These are phyloP conservation scores for Psophia crepitans DNA, from an alignment of 2,113 vertebrate genomes.

Conservation along the genomic window DNA sequence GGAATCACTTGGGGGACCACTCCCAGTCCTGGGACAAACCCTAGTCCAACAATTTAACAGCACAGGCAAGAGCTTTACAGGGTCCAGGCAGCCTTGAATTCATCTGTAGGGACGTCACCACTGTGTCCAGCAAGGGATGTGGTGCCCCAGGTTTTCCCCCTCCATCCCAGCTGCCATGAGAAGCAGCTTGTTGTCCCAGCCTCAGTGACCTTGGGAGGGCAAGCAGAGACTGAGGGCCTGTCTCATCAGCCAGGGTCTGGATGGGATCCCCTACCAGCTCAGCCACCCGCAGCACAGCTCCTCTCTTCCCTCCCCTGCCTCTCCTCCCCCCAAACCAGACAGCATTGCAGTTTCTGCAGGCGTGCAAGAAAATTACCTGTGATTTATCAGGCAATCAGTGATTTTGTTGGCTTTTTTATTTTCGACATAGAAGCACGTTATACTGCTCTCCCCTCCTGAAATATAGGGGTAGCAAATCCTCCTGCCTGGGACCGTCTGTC, in stretches of 20 bases:
- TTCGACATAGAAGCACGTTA: neutral
- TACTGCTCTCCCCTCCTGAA: constrained; percentile 10
- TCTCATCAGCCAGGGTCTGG: neutral
- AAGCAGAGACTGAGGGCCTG: neutral
- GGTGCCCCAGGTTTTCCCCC: neutral
- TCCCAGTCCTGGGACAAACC: neutral
- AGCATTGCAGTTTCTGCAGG: neutral
- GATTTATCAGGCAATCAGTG: constrained; percentile 47
- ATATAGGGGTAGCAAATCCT: constrained; percentile 24
- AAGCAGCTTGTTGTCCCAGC: neutral
- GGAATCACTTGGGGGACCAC: neutral
- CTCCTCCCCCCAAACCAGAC: neutral
- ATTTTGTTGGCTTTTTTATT: constrained; percentile 40
- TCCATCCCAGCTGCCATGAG: neutral
- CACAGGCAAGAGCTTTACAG: neutral
- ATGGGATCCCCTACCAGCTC: neutral
- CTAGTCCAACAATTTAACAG: neutral
- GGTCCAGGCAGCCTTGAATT: neutral
- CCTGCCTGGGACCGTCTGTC: neutral
- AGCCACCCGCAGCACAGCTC: accelerated
- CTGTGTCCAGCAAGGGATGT: neutral
- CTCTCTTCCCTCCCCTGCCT: neutral
- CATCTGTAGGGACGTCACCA: neutral
- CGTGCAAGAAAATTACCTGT: neutral
- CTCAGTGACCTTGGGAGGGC: neutral